These are phyloP conservation scores for Telenomus remus DNA, from an alignment of 1,140 invertebrate genomes.

Conservation along the genomic window DNA sequence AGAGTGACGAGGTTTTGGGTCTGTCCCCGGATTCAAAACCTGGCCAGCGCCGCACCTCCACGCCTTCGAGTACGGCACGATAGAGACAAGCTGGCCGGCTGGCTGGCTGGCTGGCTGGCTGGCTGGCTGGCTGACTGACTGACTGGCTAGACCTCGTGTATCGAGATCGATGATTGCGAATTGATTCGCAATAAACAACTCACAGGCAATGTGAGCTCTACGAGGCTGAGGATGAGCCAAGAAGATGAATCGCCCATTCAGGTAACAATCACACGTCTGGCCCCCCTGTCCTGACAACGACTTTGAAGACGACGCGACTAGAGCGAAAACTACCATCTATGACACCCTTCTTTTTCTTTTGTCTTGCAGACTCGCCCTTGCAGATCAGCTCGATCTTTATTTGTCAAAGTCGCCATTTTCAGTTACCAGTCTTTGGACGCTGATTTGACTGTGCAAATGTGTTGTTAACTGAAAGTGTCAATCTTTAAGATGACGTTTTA, in stretches of 20 bases:
- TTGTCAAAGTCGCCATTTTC: slow-evolving; percentile 21
- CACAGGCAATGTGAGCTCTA: not conserved
- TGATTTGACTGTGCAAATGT: not conserved
- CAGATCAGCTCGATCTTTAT: slow-evolving; percentile 8
- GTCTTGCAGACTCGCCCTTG: not conserved
- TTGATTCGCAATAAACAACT: not conserved
- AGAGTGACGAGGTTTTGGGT: slow-evolving; percentile 70
- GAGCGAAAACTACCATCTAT: slow-evolving; percentile 37
- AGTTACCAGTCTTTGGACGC: slow-evolving; percentile 7
- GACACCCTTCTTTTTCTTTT: slow-evolving; percentile 33
- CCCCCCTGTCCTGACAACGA: slow-evolving; percentile 51
- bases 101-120: no score
- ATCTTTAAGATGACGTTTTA: slow-evolving; percentile 9
- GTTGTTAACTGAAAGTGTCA: slow-evolving; percentile 27
- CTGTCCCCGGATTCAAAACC: slow-evolving; percentile 72
- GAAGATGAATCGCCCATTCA: slow-evolving; percentile 24
- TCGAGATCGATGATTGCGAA: no score
- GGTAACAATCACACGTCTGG: slow-evolving; percentile 48
- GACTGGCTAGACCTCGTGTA: no score
- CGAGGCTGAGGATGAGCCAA: not conserved
- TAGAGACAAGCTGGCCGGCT: not conserved
- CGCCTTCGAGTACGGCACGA: slow-evolving; percentile 68
- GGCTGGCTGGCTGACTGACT: no score
- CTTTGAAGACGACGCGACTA: slow-evolving; percentile 51
- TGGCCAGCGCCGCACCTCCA: slow-evolving; percentile 71